Evolutionary conservation across 2,113 vertebrate genomes (phyloP).

Genomic region (Platysternon megacephalum): DNA sequence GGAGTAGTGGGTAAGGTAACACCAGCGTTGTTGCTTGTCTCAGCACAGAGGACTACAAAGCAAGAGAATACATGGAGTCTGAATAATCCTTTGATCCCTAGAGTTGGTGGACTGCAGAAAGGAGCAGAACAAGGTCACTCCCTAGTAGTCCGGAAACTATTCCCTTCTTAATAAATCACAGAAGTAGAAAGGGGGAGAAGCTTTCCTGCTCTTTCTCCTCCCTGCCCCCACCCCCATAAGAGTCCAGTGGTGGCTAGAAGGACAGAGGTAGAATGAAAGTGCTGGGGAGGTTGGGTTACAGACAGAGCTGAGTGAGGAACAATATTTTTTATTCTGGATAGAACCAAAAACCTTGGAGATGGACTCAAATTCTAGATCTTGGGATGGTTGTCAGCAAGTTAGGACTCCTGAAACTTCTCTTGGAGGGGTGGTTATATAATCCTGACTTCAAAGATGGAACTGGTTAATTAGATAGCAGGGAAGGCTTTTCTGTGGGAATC

Average conservation of each 20-base stretch:
- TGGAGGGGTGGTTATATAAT: neutral
- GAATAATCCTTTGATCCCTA: neutral
- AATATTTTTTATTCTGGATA: neutral
- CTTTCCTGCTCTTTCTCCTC: neutral
- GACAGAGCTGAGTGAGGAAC: neutral
- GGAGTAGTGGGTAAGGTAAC: neutral
- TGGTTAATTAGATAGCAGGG: neutral
- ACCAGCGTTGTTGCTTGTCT: neutral
- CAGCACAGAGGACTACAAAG: neutral
- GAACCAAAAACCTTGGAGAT: neutral
- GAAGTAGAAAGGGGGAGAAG: neutral
- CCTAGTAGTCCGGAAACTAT: neutral
- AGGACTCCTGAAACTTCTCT: neutral
- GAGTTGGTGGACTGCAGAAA: neutral
- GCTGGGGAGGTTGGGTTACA: neutral
- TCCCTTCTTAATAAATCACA: neutral
- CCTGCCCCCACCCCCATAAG: neutral
- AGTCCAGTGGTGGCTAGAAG: neutral
- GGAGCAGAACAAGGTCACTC: neutral
- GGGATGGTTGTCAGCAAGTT: neutral
- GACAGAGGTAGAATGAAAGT: neutral
- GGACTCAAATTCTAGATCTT: neutral
- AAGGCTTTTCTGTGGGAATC: fast-evolving
- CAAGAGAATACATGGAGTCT: neutral
- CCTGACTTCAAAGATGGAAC: neutral